Conservation (phyloP, 2,888 invertebrate genomes). For the Chymomyza caudatula region DNA sequence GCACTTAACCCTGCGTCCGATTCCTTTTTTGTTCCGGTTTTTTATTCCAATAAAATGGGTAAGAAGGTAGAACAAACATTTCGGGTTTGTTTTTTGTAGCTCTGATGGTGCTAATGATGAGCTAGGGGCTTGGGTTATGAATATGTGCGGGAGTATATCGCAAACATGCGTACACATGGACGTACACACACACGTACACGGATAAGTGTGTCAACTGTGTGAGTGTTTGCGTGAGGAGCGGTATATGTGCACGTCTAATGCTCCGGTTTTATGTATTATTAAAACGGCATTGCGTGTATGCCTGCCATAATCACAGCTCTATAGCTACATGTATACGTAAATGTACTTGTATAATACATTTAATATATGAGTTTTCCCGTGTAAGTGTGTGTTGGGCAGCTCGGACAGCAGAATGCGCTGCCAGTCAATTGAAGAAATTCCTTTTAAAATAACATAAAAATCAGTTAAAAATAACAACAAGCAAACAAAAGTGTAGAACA, state of each 20-base stretch:
- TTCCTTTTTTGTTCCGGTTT: too few relatives aligned
- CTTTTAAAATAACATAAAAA: slow-evolving; percentile 35
- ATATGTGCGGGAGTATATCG: not conserved
- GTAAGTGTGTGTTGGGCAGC: not conserved
- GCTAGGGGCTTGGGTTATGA: slow-evolving; percentile 19
- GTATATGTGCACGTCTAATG: not conserved
- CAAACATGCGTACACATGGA: not conserved
- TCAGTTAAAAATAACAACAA: slow-evolving; percentile 40
- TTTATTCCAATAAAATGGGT: not conserved
- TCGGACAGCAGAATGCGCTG: not conserved
- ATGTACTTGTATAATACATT: not conserved
- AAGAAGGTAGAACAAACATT: not conserved
- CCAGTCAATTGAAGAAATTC: slow-evolving; percentile 37
- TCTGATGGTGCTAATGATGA: slow-evolving; percentile 1
- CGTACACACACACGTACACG: not conserved
- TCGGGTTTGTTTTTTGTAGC: not conserved
- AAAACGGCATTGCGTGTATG: slow-evolving; percentile 40
- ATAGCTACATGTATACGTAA: not conserved
- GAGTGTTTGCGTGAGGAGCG: not conserved
- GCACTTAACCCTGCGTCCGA: slow-evolving; percentile 49
- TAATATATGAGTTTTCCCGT: too few relatives aligned
- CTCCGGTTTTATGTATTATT: slow-evolving; percentile 49
- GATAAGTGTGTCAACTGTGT: not conserved
- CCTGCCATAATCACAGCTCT: slow-evolving; percentile 8
- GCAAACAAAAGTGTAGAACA: not conserved